Conservation (phyloP, 2,113 vertebrate genomes). For the Gobio gobio region DNA sequence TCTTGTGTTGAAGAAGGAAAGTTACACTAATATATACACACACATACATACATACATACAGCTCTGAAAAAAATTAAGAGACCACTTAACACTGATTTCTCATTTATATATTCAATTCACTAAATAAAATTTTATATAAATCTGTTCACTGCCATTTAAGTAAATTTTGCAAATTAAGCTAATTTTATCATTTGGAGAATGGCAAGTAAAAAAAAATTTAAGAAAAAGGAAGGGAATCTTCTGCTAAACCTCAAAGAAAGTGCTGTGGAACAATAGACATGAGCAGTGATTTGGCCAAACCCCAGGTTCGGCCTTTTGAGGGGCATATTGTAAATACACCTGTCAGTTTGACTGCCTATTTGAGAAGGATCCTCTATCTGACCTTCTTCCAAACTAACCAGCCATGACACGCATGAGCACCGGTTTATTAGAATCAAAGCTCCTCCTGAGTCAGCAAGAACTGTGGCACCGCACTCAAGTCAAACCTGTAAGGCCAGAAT, state of each 20-base stretch:
- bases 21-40: not conserved
- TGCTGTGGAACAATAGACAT: not conserved
- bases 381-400: constrained; percentile 2
- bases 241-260: not conserved
- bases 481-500: constrained; percentile 22
- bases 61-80: no score
- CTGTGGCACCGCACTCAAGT: not conserved
- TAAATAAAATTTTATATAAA: not conserved
- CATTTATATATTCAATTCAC: no score
- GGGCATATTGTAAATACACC: not conserved
- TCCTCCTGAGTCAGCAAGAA: constrained; percentile 23
- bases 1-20: constrained; percentile 6
- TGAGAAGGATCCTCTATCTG: constrained; percentile 4
- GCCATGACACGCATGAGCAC: not conserved
- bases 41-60: no score
- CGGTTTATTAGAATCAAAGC: constrained; percentile 18
- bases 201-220: not conserved
- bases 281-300: not conserved
- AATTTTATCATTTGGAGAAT: not conserved
- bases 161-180: not conserved
- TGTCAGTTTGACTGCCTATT: not conserved
- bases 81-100: no score
- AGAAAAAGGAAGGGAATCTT: not conserved
- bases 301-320: not conserved
- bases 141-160: not conserved